Percentiles rank a stretch among this genome's conserved stretches.
These are phyloP conservation scores for Pristionchus pacificus DNA, from an alignment of 1,140 invertebrate species.

Conservation along the genomic window DNA sequence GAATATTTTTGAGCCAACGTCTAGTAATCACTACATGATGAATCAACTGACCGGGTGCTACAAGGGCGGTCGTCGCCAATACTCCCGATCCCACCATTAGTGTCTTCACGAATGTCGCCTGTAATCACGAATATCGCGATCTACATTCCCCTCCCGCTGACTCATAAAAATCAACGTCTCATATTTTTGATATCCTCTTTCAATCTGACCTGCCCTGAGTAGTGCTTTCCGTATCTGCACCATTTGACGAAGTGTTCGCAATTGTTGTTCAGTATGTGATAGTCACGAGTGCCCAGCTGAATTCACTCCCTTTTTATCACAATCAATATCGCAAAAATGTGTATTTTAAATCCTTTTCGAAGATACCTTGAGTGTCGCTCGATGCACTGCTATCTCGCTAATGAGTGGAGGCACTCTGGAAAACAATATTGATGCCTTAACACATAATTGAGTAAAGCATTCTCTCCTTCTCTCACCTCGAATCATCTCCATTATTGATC, in stretches of 20 bases:
- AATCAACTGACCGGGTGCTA: no score
- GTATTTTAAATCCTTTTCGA: no score
- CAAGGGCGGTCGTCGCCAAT: no score
- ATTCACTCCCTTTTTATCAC: not conserved
- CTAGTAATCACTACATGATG: no score
- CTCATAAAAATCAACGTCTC: no score
- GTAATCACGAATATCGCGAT: no score
- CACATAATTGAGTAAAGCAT: not conserved
- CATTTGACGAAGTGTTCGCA: conserved; percentile 19
- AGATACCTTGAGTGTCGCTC: conserved; percentile 17
- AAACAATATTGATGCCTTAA: no score
- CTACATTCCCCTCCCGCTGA: no score
- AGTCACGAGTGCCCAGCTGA: conserved; percentile 12
- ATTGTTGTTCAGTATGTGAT: conserved; percentile 18
- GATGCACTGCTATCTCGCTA: conserved; percentile 24
- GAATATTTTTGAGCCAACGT: no score
- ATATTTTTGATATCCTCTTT: not conserved
- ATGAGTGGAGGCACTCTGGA: conserved; percentile 35
- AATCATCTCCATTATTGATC: conserved; percentile 32
- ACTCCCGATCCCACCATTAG: no score
- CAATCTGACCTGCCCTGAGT: conserved; percentile 5
- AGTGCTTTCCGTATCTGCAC: conserved; percentile 7
- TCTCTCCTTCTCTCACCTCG: not conserved
- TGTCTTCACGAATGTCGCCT: no score
- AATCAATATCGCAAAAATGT: conserved; percentile 4